Conservation (phyloP, 1,140 invertebrate genomes). For the Coelopa frigida region DNA sequence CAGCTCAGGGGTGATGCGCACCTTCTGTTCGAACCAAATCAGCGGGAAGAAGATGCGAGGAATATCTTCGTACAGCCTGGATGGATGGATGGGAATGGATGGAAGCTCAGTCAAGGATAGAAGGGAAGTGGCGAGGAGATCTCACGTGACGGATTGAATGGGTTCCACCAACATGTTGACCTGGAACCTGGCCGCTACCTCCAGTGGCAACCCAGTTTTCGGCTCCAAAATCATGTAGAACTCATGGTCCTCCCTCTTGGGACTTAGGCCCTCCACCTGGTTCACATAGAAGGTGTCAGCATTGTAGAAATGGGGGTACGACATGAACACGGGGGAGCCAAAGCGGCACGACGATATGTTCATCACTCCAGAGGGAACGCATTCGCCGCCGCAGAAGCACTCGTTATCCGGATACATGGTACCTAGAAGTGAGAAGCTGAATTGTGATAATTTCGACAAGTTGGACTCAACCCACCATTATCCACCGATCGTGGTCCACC, state of each 20-base stretch:
- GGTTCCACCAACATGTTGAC: constrained; percentile 67
- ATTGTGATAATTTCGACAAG: constrained; percentile 17
- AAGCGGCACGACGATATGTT: constrained; percentile 65
- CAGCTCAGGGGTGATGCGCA: constrained; percentile 51
- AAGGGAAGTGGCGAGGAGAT: too few species aligned
- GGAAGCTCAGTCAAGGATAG: too few species aligned
- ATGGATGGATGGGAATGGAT: constrained; percentile 23
- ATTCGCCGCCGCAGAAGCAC: constrained; percentile 66
- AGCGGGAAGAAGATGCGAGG: constrained; percentile 66
- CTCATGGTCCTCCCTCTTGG: constrained; percentile 59
- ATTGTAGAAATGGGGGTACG: constrained; percentile 79
- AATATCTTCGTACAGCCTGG: constrained; percentile 57
- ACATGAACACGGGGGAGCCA: constrained; percentile 74
- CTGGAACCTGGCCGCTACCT: constrained; percentile 67
- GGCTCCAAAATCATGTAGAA: constrained; percentile 70
- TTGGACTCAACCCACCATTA: constrained; percentile 48
- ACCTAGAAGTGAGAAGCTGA: constrained; percentile 27
- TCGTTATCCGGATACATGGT: constrained; percentile 54
- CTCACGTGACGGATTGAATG: constrained; percentile 55
- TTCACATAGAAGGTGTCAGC: constrained; percentile 61
- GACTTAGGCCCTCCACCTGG: constrained; percentile 61
- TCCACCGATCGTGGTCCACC: constrained; percentile 53
- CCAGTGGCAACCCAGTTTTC: constrained; percentile 61
- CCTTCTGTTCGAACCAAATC: constrained; percentile 69
- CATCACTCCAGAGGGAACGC: constrained; percentile 59